These are phyloP conservation scores for Drosophila nigritarsus DNA, from an alignment of 2,888 invertebrate species.

Conservation along the genomic window DNA sequence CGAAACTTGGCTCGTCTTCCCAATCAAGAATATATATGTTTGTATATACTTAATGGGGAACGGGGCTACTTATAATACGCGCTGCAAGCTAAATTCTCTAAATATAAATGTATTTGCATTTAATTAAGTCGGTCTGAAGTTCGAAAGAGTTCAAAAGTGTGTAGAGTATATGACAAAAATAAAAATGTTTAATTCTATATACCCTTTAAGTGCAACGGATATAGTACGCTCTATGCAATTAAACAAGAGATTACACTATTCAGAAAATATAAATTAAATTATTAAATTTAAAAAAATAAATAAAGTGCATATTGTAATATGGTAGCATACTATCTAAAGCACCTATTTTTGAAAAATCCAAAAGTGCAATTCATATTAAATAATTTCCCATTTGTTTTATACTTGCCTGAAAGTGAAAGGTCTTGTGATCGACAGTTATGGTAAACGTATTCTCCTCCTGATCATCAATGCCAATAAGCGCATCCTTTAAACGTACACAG, in stretches of 20 bases:
- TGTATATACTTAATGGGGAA: neutral
- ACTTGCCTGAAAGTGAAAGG: constrained; percentile 97
- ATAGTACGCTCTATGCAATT: neutral
- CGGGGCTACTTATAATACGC: neutral
- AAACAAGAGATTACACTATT: neutral
- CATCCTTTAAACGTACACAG: constrained; percentile 98
- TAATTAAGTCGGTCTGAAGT: constrained; percentile 7
- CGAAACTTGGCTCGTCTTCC: neutral
- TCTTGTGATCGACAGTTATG: constrained; percentile 99
- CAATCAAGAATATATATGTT: neutral
- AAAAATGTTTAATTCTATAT: neutral
- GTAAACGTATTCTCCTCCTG: constrained; percentile 99
- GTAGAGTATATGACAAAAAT: neutral
- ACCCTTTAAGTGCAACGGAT: neutral
- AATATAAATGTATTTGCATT: neutral
- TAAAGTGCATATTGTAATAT: neutral
- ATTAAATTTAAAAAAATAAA: neutral
- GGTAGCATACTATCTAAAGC: neutral
- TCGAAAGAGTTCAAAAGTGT: constrained; percentile 9
- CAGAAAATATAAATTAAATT: neutral
- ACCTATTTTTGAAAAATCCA: neutral
- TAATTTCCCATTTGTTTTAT: neutral
- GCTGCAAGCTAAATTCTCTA: neutral
- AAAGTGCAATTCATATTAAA: neutral
- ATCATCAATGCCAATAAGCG: constrained; percentile 99